Evolutionary conservation across 2,113 vertebrate genomes (phyloP).

Genomic region (Oryzias woworae): DNA sequence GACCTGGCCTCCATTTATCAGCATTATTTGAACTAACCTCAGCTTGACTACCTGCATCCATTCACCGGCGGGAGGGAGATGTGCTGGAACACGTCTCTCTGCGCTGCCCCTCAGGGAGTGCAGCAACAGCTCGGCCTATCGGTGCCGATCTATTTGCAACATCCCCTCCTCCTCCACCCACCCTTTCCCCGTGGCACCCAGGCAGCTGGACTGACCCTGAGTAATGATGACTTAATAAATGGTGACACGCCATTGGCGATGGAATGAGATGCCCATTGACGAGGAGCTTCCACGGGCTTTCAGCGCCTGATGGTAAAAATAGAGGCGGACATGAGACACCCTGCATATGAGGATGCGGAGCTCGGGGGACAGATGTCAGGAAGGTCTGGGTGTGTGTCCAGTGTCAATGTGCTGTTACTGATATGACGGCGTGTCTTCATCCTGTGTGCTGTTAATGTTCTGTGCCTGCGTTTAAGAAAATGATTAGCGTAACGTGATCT

Average conservation of each 20-base stretch:
- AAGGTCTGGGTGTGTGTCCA: constrained; percentile 38
- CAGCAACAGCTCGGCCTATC: constrained; percentile 66
- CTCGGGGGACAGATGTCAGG: constrained; percentile 49
- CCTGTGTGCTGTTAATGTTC: constrained; percentile 50
- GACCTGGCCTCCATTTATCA: constrained; percentile 47
- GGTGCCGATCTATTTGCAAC: constrained; percentile 62
- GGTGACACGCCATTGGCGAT: constrained; percentile 63
- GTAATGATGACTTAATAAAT: constrained; percentile 81
- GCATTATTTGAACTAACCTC: constrained; percentile 53
- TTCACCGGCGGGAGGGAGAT: constrained; percentile 48
- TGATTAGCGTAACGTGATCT: constrained; percentile 55
- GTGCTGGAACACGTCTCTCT: constrained; percentile 51
- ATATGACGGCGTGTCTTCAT: constrained; percentile 62
- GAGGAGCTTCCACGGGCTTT: constrained; percentile 73
- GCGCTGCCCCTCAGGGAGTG: constrained; percentile 59
- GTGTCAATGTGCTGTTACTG: constrained; percentile 65
- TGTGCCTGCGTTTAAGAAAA: constrained; percentile 49
- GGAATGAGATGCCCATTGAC: constrained; percentile 74
- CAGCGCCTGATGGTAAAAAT: constrained; percentile 75
- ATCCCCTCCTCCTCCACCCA: not conserved
- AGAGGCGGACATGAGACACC: constrained; percentile 68
- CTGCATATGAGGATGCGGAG: constrained; percentile 53
- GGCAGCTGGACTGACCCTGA: constrained; percentile 47
- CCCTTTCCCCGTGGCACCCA: constrained; percentile 15
- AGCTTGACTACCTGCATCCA: constrained; percentile 57